phyloP scores from a whole-genome alignment of 2,888 invertebrate species.

The Antheraea yamamai region DNA sequence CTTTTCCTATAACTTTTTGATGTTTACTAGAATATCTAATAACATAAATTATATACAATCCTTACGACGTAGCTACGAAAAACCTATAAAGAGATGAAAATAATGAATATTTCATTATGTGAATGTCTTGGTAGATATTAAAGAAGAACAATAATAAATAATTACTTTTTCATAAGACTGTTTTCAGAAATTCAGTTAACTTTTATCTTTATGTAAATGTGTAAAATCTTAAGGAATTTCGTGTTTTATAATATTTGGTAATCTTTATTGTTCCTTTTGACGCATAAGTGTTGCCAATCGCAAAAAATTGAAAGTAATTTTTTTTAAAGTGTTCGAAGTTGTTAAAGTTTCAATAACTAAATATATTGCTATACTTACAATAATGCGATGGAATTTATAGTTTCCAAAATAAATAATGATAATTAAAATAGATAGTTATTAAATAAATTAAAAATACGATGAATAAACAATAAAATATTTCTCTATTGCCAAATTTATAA shows the following conservation, averaged over 20 bases:
- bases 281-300: slow-evolving; percentile 35
- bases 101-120: neutral
- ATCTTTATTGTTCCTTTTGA: slow-evolving; percentile 11
- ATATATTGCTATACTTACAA: slow-evolving; percentile 51
- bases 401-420: slow-evolving; percentile 50
- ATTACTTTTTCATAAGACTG: slow-evolving; percentile 19
- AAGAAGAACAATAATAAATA: slow-evolving; percentile 5
- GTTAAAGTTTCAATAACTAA: slow-evolving; percentile 42
- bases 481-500: slow-evolving; percentile 75
- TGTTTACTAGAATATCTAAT: neutral
- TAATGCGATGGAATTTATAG: slow-evolving; percentile 75
- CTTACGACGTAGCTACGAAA: neutral
- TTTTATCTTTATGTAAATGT: slow-evolving; percentile 3
- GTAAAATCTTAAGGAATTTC: slow-evolving; percentile 10
- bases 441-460: slow-evolving; percentile 51
- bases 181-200: slow-evolving; percentile 16
- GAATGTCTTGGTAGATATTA: slow-evolving; percentile 1
- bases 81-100: neutral
- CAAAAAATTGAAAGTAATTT: slow-evolving; percentile 34
- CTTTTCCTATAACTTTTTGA: neutral
- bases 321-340: slow-evolving; percentile 39
- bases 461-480: slow-evolving; percentile 65
- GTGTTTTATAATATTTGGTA: slow-evolving; percentile 17
- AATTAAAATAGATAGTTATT: slow-evolving; percentile 58
- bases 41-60: neutral